Evolutionary conservation across 2,888 invertebrate genomes (phyloP).

Genomic region (Lacanobia wlatinum): DNA sequence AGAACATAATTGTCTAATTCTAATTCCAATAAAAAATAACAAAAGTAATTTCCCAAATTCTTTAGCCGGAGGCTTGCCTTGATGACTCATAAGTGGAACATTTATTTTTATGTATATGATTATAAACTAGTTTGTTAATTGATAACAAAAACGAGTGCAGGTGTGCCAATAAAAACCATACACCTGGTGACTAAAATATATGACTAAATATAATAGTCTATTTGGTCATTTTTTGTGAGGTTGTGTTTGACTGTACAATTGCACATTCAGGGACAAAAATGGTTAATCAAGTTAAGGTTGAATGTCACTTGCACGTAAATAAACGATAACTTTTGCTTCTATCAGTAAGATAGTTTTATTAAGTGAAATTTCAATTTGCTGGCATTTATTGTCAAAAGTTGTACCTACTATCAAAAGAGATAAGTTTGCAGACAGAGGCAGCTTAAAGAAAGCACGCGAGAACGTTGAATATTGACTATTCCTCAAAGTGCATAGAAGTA

Average conservation of each 20-base stretch:
- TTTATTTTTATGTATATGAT: conserved; percentile 53
- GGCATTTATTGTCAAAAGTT: not conserved
- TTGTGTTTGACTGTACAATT: not conserved
- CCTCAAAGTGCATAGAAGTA: not conserved
- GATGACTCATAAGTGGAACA: conserved; percentile 54
- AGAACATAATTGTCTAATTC: conserved; percentile 30
- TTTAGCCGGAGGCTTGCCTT: conserved; percentile 39
- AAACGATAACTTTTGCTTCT: too few species aligned
- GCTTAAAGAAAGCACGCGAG: not conserved
- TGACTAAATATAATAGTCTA: conserved; percentile 12
- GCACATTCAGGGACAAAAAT: not conserved
- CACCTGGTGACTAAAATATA: conserved; percentile 51
- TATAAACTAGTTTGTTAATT: conserved; percentile 63
- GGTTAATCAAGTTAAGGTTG: not conserved
- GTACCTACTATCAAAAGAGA: not conserved
- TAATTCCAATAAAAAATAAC: conserved; percentile 19
- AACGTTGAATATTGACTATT: not conserved
- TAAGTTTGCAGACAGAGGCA: not conserved
- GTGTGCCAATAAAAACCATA: conserved; percentile 51
- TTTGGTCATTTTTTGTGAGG: conserved; percentile 24
- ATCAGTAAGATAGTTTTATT: too few species aligned
- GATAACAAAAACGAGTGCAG: conserved; percentile 60
- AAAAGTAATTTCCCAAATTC: conserved; percentile 32
- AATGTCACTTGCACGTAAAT: too few species aligned
- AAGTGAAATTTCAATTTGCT: too few species aligned